Evolutionary conservation across 2,888 invertebrate species (phyloP), one percentile per base, ranked within the genome.

Genomic region (Hyppa rectilinea): DNA sequence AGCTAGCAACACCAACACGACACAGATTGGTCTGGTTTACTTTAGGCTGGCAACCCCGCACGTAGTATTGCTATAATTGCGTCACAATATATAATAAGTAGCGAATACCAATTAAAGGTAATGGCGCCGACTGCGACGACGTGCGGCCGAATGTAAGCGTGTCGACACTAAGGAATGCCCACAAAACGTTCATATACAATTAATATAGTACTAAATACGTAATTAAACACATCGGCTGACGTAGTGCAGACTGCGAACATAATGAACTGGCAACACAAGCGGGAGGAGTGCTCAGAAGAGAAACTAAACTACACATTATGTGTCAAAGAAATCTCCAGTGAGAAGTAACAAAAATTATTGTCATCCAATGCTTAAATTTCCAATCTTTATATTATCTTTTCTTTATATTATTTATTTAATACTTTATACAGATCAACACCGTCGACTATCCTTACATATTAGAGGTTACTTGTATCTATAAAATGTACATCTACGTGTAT

Each of bases 311-410:
- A 81, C 88, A 85, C 87, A 71, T 63, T 74, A 80, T 72, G 87
- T 83, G 88, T 71, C 83, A 89, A 91, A 89, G 84, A 76, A 89
- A 90, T 84, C 86, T 86, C 88, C 87, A 82, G 87, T 85, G 87
- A 91, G 88, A 89, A 92, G 89, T 94, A 95, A 95, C 94, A 93
- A 93, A 92, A 95, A 95, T 95, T 96, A 96, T 96, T 96, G 95
- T 96, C 95, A 94, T 95, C 93, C 95, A 93, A 95, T 94, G 95
- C 94, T 95, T 94, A 92, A 90, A 85, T 88, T 92, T 92, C 88
- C 94, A 92, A 93, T 90, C 89, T 89, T 92, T 93, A 92, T 90
- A 88, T 87, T 90, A 87, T 87, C 88, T 87, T 88, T 85, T 89
- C 87, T 91, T 89, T 81, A 87, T 78, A 88, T 88, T 86, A 91